Evolutionary conservation across 2,888 invertebrate genomes (phyloP).

Genomic region (Linnaemya vulpina): DNA sequence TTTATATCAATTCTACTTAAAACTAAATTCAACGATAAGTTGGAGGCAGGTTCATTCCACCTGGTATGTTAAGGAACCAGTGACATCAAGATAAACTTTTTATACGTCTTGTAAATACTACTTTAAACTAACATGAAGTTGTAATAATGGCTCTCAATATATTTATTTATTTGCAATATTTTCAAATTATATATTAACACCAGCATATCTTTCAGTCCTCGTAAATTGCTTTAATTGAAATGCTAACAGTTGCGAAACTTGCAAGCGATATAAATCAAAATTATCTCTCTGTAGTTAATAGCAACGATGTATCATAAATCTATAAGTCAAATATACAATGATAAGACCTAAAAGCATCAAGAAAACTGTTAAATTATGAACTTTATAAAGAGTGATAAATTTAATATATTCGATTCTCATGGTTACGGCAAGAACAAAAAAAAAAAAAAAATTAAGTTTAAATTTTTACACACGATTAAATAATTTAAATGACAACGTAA

Average conservation of each 20-base stretch:
- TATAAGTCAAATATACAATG: slow-evolving; percentile 19
- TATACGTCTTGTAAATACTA: too few species aligned
- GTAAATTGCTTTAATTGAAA: slow-evolving; percentile 49
- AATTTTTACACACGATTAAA: slow-evolving; percentile 79
- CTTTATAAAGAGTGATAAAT: slow-evolving; percentile 45
- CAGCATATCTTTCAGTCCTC: background rate
- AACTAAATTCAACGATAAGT: too few species aligned
- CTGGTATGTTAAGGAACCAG: too few species aligned
- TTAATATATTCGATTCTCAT: background rate
- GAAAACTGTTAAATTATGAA: slow-evolving; percentile 9
- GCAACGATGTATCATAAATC: slow-evolving; percentile 56
- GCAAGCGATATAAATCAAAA: slow-evolving; percentile 64
- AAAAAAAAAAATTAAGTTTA: slow-evolving; percentile 44
- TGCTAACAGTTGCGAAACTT: slow-evolving; percentile 62
- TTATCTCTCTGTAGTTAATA: slow-evolving; percentile 61
- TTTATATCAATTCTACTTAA: too few species aligned
- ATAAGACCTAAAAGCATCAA: slow-evolving; percentile 48
- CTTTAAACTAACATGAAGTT: too few species aligned
- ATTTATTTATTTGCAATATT: background rate
- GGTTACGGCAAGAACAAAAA: slow-evolving; percentile 2
- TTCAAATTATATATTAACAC: slow-evolving; percentile 18
- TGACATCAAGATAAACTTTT: too few species aligned
- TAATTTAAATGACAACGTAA: slow-evolving; percentile 72
- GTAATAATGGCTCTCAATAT: background rate
- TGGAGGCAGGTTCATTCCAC: too few species aligned